Percentiles rank a stretch among this genome's conserved stretches.
phyloP scores from a whole-genome alignment of 2,113 vertebrate species.

The Hylia prasina region DNA sequence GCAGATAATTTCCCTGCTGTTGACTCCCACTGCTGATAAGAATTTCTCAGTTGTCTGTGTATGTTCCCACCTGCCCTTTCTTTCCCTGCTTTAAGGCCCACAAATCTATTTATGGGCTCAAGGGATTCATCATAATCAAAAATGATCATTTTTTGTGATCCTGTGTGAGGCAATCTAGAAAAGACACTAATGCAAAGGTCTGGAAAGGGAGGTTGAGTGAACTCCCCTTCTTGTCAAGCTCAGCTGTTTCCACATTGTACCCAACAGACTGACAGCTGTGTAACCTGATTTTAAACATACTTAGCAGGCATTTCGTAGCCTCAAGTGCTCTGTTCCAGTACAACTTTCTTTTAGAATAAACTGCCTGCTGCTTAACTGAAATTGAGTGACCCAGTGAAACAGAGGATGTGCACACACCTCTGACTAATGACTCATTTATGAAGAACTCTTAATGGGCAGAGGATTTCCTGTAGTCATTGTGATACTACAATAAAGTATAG shows the following conservation, averaged over 20 bases:
- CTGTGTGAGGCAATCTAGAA: not conserved
- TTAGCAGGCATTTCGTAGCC: not conserved
- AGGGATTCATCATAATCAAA: not conserved
- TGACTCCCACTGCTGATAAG: not conserved
- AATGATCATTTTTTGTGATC: not conserved
- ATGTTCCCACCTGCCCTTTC: not conserved
- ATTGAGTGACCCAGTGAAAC: not conserved
- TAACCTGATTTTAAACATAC: not conserved
- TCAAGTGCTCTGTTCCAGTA: not conserved
- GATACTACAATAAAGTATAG: not conserved
- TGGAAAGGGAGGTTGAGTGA: not conserved
- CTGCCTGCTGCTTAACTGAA: not conserved
- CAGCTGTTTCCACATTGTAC: not conserved
- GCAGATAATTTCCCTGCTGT: not conserved
- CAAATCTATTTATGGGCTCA: not conserved
- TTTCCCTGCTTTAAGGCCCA: not conserved
- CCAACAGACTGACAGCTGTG: not conserved
- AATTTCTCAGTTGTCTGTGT: not conserved
- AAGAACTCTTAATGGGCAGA: not conserved
- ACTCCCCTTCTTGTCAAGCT: not conserved
- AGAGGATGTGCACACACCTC: not conserved
- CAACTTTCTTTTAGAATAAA: not conserved
- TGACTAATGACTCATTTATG: not conserved
- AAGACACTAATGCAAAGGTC: not conserved
- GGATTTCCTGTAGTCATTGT: not conserved